Evolutionary conservation across 2,888 invertebrate species (phyloP).

Genomic region (Tenthredo notha): DNA sequence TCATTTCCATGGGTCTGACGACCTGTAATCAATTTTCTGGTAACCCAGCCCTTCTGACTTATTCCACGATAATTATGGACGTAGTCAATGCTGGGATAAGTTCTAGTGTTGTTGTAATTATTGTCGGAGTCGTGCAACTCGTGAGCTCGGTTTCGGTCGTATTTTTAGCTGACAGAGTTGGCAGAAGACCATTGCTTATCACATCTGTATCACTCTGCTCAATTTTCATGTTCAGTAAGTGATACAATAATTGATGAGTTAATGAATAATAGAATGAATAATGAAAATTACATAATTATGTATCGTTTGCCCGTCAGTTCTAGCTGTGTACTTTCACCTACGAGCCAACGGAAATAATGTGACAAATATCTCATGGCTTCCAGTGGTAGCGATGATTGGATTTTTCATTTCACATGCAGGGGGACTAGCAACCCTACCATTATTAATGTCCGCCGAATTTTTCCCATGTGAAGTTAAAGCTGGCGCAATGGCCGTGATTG

Average conservation of each 20-base stretch:
- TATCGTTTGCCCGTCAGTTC: neutral
- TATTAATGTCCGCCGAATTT: conserved; percentile 53
- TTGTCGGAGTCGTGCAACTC: conserved; percentile 77
- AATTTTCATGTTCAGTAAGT: conserved; percentile 21
- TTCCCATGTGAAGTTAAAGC: conserved; percentile 56
- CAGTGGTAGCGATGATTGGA: conserved; percentile 63
- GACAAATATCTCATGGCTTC: conserved; percentile 62
- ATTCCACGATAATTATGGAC: conserved; percentile 71
- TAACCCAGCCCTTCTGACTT: conserved; percentile 64
- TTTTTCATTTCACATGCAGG: conserved; percentile 62
- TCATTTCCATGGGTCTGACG: neutral
- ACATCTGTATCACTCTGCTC: conserved; percentile 64
- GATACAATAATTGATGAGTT: no score
- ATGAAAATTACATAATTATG: neutral
- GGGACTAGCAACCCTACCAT: conserved; percentile 62
- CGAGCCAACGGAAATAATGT: conserved; percentile 62
- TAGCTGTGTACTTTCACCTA: conserved; percentile 70
- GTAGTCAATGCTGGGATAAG: conserved; percentile 69
- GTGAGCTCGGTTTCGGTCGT: conserved; percentile 67
- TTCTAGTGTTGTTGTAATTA: conserved; percentile 74
- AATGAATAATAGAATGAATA: neutral
- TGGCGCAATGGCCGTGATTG: conserved; percentile 63
- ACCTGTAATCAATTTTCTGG: neutral
- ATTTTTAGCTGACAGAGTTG: conserved; percentile 69
- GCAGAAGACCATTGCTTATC: conserved; percentile 77